Conservation (phyloP, 1,140 invertebrate genomes). For the Sitodiplosis mosellana region DNA sequence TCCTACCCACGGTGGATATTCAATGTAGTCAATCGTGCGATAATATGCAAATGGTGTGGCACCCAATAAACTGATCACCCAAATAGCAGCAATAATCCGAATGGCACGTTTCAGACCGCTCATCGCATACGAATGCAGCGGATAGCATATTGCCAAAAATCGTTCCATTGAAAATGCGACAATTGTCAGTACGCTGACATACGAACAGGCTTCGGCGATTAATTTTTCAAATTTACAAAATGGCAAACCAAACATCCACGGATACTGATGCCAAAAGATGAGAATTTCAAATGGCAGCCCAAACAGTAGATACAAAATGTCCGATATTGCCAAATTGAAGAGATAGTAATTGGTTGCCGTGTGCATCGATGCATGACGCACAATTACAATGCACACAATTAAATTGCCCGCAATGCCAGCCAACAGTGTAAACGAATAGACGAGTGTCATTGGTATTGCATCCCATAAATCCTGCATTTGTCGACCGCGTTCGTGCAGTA, state of each 20-base stretch:
- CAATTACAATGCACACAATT: conserved; percentile 75
- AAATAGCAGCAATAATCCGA: conserved; percentile 60
- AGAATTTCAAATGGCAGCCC: conserved; percentile 75
- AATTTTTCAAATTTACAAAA: conserved; percentile 74
- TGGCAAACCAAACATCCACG: conserved; percentile 61
- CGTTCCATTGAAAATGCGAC: conserved; percentile 72
- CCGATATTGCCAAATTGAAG: conserved; percentile 66
- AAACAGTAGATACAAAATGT: conserved; percentile 50
- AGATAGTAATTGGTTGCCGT: conserved; percentile 85
- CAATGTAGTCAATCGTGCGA: conserved; percentile 47
- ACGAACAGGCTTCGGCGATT: conserved; percentile 69
- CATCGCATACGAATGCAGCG: conserved; percentile 59
- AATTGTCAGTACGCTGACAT: conserved; percentile 79
- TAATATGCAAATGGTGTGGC: conserved; percentile 63
- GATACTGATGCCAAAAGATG: conserved; percentile 85
- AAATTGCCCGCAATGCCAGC: conserved; percentile 76
- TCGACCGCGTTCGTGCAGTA: too few relatives aligned
- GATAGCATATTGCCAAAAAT: conserved; percentile 85
- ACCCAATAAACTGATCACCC: conserved; percentile 53
- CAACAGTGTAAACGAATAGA: conserved; percentile 64
- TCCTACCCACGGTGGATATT: conserved; percentile 37
- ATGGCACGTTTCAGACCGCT: conserved; percentile 59
- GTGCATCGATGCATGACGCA: conserved; percentile 62
- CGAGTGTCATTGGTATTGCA: conserved; percentile 40
- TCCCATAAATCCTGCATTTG: background rate